Evolutionary conservation across 2,888 invertebrate species (phyloP).

Genomic region (Andrena bucephala): DNA sequence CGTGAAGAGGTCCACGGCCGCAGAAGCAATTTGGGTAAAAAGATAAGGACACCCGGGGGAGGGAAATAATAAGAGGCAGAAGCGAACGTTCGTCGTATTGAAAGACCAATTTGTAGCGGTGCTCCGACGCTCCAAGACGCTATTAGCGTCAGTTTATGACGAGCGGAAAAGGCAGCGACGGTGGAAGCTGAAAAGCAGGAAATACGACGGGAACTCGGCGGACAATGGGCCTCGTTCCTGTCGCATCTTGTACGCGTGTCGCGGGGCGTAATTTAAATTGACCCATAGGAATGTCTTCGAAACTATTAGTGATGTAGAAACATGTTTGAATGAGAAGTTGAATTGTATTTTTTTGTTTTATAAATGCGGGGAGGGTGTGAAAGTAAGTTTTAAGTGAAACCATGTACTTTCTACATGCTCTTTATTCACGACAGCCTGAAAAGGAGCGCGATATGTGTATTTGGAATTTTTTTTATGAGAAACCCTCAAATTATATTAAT

Average conservation of each 20-base stretch:
- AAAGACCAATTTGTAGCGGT: constrained; percentile 66
- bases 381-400: no score
- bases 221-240: constrained; percentile 17
- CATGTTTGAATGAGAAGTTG: no score
- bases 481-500: no score
- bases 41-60: constrained; percentile 49
- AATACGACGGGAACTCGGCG: constrained; percentile 16
- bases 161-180: constrained; percentile 44
- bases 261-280: not conserved
- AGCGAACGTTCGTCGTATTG: constrained; percentile 56
- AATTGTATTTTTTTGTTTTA: no score
- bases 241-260: not conserved
- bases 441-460: no score
- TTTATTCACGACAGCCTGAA: no score
- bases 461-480: no score
- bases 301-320: no score
- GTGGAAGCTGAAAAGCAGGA: constrained; percentile 33
- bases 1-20: constrained; percentile 48
- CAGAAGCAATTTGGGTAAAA: constrained; percentile 63
- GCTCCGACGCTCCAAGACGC: constrained; percentile 51
- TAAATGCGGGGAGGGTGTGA: no score
- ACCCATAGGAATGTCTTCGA: no score
- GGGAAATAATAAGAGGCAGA: constrained; percentile 50
- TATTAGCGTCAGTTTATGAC: constrained; percentile 63
- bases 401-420: no score